A percentile compares a stretch with the other conserved stretches of the same genome.
Conservation (phyloP, 2,888 invertebrate species). For the Ornithoptera alexandrae region DNA sequence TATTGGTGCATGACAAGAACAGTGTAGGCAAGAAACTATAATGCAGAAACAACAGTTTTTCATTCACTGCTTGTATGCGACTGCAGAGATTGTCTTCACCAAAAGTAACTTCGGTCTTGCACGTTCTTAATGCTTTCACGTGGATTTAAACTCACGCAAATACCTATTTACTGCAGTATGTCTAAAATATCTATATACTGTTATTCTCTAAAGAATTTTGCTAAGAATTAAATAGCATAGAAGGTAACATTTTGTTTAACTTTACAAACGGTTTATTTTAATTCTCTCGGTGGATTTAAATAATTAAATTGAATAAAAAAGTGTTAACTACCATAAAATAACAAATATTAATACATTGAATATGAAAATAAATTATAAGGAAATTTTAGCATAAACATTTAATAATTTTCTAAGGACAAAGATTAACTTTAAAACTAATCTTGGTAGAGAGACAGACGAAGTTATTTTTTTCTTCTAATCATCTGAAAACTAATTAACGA, state of each 20-base stretch:
- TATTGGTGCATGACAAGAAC: not conserved
- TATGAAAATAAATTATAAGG: too few relatives aligned
- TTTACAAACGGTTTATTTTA: too few relatives aligned
- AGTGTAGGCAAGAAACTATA: not conserved
- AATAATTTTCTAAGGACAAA: not conserved
- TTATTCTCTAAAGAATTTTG: too few relatives aligned
- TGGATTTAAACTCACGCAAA: not conserved
- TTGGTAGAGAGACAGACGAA: not conserved
- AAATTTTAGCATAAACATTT: not conserved
- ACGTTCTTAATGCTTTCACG: conserved; percentile 8
- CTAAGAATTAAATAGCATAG: too few relatives aligned
- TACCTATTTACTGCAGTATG: too few relatives aligned
- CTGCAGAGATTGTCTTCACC: conserved; percentile 14
- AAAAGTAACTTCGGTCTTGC: conserved; percentile 2
- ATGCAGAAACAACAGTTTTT: conserved; percentile 9
- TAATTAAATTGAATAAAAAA: too few relatives aligned
- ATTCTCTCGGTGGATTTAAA: too few relatives aligned
- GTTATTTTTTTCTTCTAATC: not conserved
- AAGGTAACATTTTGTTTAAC: too few relatives aligned
- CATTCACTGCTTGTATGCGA: conserved; percentile 6
- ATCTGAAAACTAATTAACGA: conserved; percentile 8
- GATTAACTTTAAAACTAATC: not conserved
- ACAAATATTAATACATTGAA: too few relatives aligned
- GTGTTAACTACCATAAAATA: too few relatives aligned
- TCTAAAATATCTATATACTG: too few relatives aligned